Evolutionary conservation across 2,888 invertebrate genomes (phyloP), one percentile per base, ranked within the genome.

Genomic region (Drosophila maculinotata): DNA sequence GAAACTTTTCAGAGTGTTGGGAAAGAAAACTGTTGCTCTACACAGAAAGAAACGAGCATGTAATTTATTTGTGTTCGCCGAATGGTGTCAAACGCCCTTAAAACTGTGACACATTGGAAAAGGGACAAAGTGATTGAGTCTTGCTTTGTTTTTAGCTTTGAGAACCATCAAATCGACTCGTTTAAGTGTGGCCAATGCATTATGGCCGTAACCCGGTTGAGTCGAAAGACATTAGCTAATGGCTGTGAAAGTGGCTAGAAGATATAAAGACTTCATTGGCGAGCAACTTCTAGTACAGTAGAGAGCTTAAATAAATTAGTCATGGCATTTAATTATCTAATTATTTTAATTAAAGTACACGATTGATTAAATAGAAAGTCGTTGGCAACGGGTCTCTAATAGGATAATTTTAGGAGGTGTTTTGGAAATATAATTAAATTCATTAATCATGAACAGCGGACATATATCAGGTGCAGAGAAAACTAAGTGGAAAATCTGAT

Each of bases 231-330:
- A 58, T 56, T 59, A 57, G 64, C 58, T 3, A 20, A 39, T 47
- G 52, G 26, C 30, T 42, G 53, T 62, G 49, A 59, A 68, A 68
- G 57, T 54, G 47, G 45, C 39, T 36, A 2, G 7, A 33, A 52
- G n/a, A 47, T 33, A 54, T 45, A 54, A 54, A 49, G 7, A 71
- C 53, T 62, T 71, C 56, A 59, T 53, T 41, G 36, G 12, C 31
- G 51, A 33, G 23, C 12, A 25, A 10, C 14, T 7, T 26, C n/a
- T 3, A 8, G 20, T 28, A 35, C 30, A 17, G 20, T 28, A 30
- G 10, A 31, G 26, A 25, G 28, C 12, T 35, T 10, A 39, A 49
- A 53, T 62, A 26, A 68, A 68, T 72, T 60, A 48, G 10, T 35
- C 17, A 31, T 14, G 23, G 1, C 35, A 39, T 44, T 45, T 57